Evolutionary conservation across 2,113 vertebrate species (phyloP).

Genomic region (Callocephalon fimbriatum): DNA sequence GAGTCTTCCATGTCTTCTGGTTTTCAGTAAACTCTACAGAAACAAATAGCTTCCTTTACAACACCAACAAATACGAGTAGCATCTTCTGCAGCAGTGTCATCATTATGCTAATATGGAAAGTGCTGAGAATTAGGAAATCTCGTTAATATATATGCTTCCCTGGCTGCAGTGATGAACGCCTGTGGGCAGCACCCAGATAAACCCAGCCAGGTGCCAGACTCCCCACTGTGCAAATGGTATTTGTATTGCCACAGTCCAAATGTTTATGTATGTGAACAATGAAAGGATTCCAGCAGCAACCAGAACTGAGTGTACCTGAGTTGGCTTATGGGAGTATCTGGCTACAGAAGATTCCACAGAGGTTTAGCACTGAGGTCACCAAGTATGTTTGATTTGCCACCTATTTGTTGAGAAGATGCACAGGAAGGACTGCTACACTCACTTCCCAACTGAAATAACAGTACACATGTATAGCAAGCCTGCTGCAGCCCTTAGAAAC

Average conservation of each 20-base stretch:
- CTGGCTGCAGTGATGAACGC: fast-evolving
- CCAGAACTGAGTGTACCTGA: not conserved
- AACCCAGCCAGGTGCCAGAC: not conserved
- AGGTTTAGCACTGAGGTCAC: not conserved
- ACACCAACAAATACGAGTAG: fast-evolving
- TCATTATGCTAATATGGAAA: not conserved
- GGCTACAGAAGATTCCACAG: not conserved
- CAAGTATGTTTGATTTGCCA: not conserved
- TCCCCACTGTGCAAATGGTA: not conserved
- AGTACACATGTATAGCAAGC: fast-evolving
- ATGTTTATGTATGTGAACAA: not conserved
- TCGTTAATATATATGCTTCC: not conserved
- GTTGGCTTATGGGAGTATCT: not conserved
- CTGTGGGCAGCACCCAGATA: not conserved
- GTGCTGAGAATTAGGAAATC: not conserved
- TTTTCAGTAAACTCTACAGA: not conserved
- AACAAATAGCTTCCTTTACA: not conserved
- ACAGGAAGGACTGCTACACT: not conserved
- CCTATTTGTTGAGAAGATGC: fast-evolving
- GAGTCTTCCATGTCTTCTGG: not conserved
- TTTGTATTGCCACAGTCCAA: not conserved
- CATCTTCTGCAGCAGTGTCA: not conserved
- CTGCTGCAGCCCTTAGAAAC: not conserved
- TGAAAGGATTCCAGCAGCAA: not conserved
- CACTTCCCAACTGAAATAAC: not conserved